These are phyloP conservation scores for Sphaerodactylus townsendi DNA, from an alignment of 2,113 vertebrate genomes.

Conservation along the genomic window DNA sequence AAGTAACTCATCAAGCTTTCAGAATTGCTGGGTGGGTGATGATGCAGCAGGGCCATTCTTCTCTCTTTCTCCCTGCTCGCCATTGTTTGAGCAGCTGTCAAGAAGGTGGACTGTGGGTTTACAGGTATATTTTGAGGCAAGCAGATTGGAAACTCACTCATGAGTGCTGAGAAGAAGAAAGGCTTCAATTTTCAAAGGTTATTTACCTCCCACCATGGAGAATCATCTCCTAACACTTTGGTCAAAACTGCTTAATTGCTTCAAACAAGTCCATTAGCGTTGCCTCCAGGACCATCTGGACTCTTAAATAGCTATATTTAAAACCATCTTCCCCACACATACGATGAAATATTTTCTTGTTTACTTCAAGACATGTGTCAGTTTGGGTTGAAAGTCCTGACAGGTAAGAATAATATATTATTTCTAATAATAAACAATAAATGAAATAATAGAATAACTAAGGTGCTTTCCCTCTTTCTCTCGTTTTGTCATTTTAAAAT, in stretches of 20 bases:
- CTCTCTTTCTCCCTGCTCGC: conserved; percentile 43
- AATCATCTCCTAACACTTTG: conserved; percentile 74
- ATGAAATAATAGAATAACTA: neutral
- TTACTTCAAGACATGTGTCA: conserved; percentile 52
- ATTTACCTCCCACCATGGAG: conserved; percentile 55
- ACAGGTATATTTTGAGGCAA: conserved; percentile 69
- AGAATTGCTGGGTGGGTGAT: conserved; percentile 49
- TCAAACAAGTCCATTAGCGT: conserved; percentile 67
- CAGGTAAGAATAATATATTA: neutral
- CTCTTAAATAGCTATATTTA: conserved; percentile 65
- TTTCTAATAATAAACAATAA: neutral
- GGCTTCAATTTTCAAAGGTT: conserved; percentile 69
- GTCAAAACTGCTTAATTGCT: conserved; percentile 66
- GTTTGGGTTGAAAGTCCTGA: neutral
- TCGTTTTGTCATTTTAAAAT: neutral
- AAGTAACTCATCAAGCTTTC: conserved; percentile 62
- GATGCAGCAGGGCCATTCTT: neutral
- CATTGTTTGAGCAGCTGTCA: conserved; percentile 71
- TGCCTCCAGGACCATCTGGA: conserved; percentile 62
- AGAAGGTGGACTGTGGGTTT: conserved; percentile 66
- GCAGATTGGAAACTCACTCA: conserved; percentile 64
- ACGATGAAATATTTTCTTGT: conserved; percentile 59
- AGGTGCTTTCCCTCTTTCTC: neutral
- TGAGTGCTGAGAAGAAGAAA: conserved; percentile 67
- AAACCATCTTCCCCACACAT: conserved; percentile 48